phyloP scores from a whole-genome alignment of 2,888 invertebrate genomes.

The Drosophila affinis region DNA sequence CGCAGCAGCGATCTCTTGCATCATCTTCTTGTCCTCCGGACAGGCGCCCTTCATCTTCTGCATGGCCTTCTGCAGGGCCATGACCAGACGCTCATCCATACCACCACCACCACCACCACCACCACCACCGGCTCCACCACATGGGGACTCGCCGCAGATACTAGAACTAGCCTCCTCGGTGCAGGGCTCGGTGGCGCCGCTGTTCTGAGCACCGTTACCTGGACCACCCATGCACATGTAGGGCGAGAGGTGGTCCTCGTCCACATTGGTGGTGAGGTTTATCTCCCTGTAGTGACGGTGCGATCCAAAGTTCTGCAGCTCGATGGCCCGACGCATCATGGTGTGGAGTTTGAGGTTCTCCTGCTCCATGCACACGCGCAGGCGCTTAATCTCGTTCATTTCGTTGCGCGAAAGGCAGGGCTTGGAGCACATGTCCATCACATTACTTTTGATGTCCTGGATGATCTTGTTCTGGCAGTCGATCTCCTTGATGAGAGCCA shows the following conservation, averaged over 20 bases:
- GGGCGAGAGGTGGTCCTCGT: constrained; percentile 78
- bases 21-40: constrained; percentile 74
- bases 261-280: constrained; percentile 79
- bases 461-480: constrained; percentile 80
- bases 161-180: constrained; percentile 49
- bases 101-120: constrained; percentile 6
- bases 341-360: constrained; percentile 80
- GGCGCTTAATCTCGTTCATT: constrained; percentile 72
- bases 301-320: constrained; percentile 80
- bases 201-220: constrained; percentile 13
- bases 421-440: constrained; percentile 72
- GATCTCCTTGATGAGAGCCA: constrained; percentile 78
- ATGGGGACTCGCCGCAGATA: neutral
- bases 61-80: constrained; percentile 67
- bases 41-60: constrained; percentile 78
- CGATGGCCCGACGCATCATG: constrained; percentile 75
- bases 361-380: constrained; percentile 80
- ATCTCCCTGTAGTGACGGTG: constrained; percentile 75
- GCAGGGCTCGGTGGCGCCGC: constrained; percentile 51
- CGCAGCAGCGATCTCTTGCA: constrained; percentile 71
- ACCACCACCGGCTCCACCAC: constrained; percentile 35
- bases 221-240: constrained; percentile 42
- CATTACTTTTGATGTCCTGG: constrained; percentile 75
- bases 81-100: constrained; percentile 60
- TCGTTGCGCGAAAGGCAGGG: constrained; percentile 76